phyloP scores from a whole-genome alignment of 2,888 invertebrate genomes.

The Pristionchus exspectatus region DNA sequence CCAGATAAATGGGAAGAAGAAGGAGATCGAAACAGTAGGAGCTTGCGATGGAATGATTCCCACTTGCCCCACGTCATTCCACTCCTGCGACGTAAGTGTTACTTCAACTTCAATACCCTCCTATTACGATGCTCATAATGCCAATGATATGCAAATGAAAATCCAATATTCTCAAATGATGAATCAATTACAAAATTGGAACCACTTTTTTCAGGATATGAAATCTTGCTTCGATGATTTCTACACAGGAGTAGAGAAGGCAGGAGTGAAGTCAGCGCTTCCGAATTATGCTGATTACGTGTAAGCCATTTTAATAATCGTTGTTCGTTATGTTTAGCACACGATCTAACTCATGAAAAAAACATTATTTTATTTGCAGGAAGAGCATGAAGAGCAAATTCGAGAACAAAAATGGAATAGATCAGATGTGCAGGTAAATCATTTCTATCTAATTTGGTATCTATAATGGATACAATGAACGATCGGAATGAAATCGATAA shows the following conservation, averaged over 20 bases:
- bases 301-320: neutral
- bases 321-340: too few species aligned
- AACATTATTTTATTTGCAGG: neutral
- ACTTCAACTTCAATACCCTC: too few species aligned
- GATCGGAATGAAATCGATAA: too few species aligned
- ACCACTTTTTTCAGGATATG: neutral
- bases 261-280: neutral
- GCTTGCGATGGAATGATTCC: conserved; percentile 17
- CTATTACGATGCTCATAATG: too few species aligned
- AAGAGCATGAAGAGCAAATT: neutral
- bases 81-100: conserved; percentile 1
- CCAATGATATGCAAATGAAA: too few species aligned
- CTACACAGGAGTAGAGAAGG: neutral
- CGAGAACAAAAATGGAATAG: neutral
- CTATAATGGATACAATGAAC: neutral
- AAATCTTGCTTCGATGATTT: neutral
- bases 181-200: too few species aligned
- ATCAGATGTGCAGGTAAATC: conserved; percentile 8
- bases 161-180: neutral
- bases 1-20: neutral
- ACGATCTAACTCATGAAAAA: neutral
- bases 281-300: neutral
- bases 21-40: conserved; percentile 16
- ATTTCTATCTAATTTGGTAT: neutral
- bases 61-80: neutral